Evolutionary conservation across 2,888 invertebrate genomes (phyloP).

Genomic region (Spialia ferax): DNA sequence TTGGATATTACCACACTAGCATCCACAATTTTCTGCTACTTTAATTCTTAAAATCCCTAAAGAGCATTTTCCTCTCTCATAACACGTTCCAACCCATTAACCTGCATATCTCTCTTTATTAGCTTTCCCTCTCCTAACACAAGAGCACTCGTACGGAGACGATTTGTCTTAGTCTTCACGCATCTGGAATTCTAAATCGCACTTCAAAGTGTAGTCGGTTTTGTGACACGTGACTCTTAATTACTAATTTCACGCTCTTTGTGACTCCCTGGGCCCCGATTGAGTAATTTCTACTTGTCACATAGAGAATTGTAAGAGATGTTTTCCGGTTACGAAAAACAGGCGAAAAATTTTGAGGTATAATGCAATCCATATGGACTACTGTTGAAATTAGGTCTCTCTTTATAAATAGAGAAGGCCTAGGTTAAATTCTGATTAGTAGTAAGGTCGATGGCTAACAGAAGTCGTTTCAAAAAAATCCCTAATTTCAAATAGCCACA

Average conservation of each 20-base stretch:
- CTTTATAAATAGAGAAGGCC: too few species aligned
- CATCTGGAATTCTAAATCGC: slow-evolving; percentile 29
- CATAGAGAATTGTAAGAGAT: neutral
- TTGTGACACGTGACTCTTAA: slow-evolving; percentile 75
- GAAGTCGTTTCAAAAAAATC: too few species aligned
- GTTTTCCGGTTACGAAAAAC: neutral
- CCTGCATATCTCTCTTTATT: slow-evolving; percentile 1
- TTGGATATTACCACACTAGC: too few species aligned
- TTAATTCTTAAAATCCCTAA: neutral
- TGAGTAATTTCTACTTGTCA: slow-evolving; percentile 40
- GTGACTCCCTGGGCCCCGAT: slow-evolving; percentile 67
- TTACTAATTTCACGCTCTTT: slow-evolving; percentile 81
- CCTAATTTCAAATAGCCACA: too few species aligned
- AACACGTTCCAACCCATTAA: slow-evolving; percentile 13
- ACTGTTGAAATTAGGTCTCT: too few species aligned
- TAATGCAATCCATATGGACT: too few species aligned
- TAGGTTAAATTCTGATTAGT: too few species aligned
- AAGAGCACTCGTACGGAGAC: slow-evolving; percentile 9
- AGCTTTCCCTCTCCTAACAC: neutral
- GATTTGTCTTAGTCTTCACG: slow-evolving; percentile 28
- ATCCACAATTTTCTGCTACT: neutral
- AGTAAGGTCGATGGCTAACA: too few species aligned
- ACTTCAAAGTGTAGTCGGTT: slow-evolving; percentile 26
- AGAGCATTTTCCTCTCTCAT: neutral
- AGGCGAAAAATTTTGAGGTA: too few species aligned